Conservation (phyloP, 23 tunicate species). For the Styela clava region DNA sequence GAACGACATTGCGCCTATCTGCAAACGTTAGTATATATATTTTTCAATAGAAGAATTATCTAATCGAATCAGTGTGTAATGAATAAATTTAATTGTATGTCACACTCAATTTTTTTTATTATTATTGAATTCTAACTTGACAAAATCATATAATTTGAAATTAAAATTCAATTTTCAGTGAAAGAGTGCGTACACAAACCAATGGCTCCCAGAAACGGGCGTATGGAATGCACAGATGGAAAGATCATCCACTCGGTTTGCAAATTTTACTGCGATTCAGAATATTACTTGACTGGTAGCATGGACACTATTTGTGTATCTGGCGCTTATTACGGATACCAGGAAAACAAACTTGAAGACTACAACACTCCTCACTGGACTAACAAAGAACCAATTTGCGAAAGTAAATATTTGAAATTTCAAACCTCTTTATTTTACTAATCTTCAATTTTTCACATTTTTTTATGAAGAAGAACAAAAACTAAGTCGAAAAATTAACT, state of each 20-base stretch:
- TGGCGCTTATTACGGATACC: neutral
- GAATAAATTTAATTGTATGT: too few relatives aligned
- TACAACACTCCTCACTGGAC: neutral
- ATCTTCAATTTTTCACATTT: too few relatives aligned
- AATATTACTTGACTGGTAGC: neutral
- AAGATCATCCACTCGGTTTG: neutral
- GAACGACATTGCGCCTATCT: conserved; percentile 2
- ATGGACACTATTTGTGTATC: neutral
- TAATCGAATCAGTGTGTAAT: too few relatives aligned
- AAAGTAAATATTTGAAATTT: neutral
- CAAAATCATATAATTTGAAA: too few relatives aligned
- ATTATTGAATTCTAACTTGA: too few relatives aligned
- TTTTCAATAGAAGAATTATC: too few relatives aligned
- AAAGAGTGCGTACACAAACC: neutral
- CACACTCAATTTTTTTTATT: too few relatives aligned
- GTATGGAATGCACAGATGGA: neutral
- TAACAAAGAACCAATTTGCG: neutral
- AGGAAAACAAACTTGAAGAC: neutral
- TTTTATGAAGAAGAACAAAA: too few relatives aligned
- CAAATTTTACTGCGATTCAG: neutral
- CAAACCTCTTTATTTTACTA: too few relatives aligned
- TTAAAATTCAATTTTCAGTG: too few relatives aligned
- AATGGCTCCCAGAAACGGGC: neutral
- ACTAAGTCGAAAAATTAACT: neutral
- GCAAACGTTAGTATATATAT: neutral